Percentiles rank a stretch among this genome's conserved stretches.
Conservation (phyloP, 2,888 invertebrate genomes). For the Smittia aterrima region DNA sequence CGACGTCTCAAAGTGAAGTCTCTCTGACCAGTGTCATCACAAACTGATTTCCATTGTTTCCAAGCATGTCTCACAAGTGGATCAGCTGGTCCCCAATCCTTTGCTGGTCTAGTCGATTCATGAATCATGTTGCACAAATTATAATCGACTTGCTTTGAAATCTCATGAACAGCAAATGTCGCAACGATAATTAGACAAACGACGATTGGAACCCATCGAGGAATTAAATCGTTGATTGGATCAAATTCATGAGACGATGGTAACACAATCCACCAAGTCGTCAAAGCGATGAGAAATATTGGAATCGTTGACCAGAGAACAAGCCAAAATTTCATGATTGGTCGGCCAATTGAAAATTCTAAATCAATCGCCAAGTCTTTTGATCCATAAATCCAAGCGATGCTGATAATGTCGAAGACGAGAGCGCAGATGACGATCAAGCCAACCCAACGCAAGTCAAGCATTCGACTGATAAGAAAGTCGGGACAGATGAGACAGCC, state of each 20-base stretch:
- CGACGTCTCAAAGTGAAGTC: slow-evolving; percentile 53
- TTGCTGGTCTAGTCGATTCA: slow-evolving; percentile 54
- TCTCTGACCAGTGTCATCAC: slow-evolving; percentile 53
- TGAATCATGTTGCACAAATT: slow-evolving; percentile 55
- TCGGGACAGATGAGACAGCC: slow-evolving; percentile 50
- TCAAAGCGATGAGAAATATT: slow-evolving; percentile 50
- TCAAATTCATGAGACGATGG: slow-evolving; percentile 50
- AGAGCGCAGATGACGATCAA: slow-evolving; percentile 51
- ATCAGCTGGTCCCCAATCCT: slow-evolving; percentile 55
- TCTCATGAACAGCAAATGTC: slow-evolving; percentile 51
- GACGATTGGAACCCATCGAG: slow-evolving; percentile 53
- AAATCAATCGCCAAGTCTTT: slow-evolving; percentile 54
- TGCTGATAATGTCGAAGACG: slow-evolving; percentile 52
- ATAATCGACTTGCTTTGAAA: slow-evolving; percentile 54
- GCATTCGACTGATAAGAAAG: slow-evolving; percentile 49
- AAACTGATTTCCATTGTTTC: slow-evolving; percentile 55
- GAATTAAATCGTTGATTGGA: slow-evolving; percentile 48
- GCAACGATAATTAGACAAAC: slow-evolving; percentile 50
- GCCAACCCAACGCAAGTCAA: slow-evolving; percentile 52
- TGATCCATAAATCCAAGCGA: slow-evolving; percentile 54
- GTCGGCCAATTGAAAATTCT: slow-evolving; percentile 54
- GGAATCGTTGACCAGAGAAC: slow-evolving; percentile 52
- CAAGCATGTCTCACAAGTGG: slow-evolving; percentile 54
- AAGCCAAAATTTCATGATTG: slow-evolving; percentile 53
- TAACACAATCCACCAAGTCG: slow-evolving; percentile 54